Conservation (phyloP, 1,140 invertebrate species). For the Episyrphus balteatus region DNA sequence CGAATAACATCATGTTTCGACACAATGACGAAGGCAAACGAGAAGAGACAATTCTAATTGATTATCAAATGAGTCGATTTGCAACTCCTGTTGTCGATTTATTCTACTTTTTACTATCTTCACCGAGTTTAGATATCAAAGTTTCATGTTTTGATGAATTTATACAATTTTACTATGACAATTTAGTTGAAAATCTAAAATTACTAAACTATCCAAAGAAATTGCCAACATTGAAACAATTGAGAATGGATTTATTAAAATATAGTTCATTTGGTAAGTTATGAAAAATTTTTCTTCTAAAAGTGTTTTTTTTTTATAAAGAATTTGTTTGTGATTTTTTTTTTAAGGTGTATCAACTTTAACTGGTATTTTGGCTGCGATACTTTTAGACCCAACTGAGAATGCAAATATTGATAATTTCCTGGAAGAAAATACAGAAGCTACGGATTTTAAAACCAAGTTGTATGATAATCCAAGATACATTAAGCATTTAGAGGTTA, state of each 20-base stretch:
- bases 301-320: background rate
- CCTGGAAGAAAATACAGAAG: background rate
- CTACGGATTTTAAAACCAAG: background rate
- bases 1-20: slow-evolving; percentile 37
- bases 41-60: slow-evolving; percentile 17
- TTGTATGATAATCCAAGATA: background rate
- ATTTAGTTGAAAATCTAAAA: slow-evolving; percentile 11
- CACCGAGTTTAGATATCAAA: slow-evolving; percentile 13
- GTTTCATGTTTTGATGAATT: slow-evolving; percentile 14
- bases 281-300: background rate
- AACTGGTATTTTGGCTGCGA: background rate
- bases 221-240: slow-evolving; percentile 12
- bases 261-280: slow-evolving; percentile 5
- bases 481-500: background rate
- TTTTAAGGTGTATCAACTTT: background rate
- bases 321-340: background rate
- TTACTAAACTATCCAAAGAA: slow-evolving; percentile 14
- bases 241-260: slow-evolving; percentile 9
- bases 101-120: slow-evolving; percentile 21
- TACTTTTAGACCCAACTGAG: background rate
- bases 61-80: slow-evolving; percentile 27
- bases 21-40: slow-evolving; percentile 19
- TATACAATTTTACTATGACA: slow-evolving; percentile 12
- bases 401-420: background rate
- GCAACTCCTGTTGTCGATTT: slow-evolving; percentile 24